Conservation (phyloP, 2,888 invertebrate genomes). For the Pseudococcus longispinus region DNA sequence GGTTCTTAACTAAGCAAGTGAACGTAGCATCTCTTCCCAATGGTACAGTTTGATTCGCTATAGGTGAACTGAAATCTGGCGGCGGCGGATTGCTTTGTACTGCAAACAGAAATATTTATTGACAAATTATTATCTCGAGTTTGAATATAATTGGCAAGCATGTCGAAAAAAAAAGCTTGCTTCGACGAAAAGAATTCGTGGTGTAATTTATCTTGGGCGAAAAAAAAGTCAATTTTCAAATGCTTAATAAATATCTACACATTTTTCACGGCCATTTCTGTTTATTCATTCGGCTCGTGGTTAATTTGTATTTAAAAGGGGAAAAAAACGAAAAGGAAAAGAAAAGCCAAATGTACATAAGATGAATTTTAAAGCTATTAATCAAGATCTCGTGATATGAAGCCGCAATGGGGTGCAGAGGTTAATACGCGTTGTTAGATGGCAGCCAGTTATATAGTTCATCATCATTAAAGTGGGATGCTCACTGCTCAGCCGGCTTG, state of each 20-base stretch:
- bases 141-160: background rate
- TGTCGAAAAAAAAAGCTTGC: background rate
- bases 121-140: background rate
- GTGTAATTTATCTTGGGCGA: background rate
- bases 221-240: background rate
- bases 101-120: background rate
- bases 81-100: constrained; percentile 78
- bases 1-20: constrained; percentile 83
- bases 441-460: constrained; percentile 49
- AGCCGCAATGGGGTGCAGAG: constrained; percentile 30
- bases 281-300: background rate
- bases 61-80: constrained; percentile 78
- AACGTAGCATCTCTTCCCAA: constrained; percentile 87
- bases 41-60: constrained; percentile 83
- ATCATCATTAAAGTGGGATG: constrained; percentile 45
- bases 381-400: constrained; percentile 39
- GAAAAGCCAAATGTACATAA: constrained; percentile 10
- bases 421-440: constrained; percentile 46
- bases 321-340: background rate
- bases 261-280: background rate
- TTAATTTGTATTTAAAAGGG: background rate
- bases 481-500: constrained; percentile 14
- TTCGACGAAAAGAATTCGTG: background rate
- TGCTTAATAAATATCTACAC: background rate
- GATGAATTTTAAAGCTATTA: constrained; percentile 50